These are phyloP conservation scores for Gallinago jamesoni DNA, from an alignment of 2,113 vertebrate species.

Conservation along the genomic window DNA sequence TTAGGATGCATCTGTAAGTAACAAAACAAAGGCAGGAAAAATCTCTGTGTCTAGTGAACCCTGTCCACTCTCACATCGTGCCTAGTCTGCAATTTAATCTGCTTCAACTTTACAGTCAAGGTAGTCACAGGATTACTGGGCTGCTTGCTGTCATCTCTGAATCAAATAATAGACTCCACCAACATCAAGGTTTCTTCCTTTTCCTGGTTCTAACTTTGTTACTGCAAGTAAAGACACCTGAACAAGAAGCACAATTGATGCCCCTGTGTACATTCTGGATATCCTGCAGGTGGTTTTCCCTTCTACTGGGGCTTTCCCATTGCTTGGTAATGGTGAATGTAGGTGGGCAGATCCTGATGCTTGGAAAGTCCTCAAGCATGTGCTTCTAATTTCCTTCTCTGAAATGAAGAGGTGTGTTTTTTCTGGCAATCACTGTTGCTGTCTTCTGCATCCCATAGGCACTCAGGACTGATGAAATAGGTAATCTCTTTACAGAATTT, in stretches of 20 bases:
- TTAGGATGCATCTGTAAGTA: neutral
- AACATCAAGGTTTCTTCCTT: neutral
- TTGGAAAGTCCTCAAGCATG: neutral
- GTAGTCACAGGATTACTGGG: neutral
- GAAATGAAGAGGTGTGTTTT: neutral
- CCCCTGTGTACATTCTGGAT: neutral
- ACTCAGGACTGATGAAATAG: neutral
- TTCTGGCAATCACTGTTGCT: neutral
- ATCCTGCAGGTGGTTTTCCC: neutral
- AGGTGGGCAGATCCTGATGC: accelerated
- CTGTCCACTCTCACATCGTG: neutral
- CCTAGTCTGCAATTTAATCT: neutral
- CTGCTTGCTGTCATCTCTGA: neutral
- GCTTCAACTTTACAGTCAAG: neutral
- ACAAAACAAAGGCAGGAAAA: neutral
- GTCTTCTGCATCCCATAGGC: neutral
- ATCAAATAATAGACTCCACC: neutral
- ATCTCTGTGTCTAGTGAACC: neutral
- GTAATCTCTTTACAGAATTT: neutral
- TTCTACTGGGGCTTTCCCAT: neutral
- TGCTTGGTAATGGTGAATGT: neutral
- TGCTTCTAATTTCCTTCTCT: neutral
- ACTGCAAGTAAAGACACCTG: neutral
- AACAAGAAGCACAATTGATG: neutral
- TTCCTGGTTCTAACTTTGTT: neutral